Evolutionary conservation across 2,888 invertebrate genomes (phyloP), one percentile per base, ranked within the genome.

Genomic region (Andrena marginata): DNA sequence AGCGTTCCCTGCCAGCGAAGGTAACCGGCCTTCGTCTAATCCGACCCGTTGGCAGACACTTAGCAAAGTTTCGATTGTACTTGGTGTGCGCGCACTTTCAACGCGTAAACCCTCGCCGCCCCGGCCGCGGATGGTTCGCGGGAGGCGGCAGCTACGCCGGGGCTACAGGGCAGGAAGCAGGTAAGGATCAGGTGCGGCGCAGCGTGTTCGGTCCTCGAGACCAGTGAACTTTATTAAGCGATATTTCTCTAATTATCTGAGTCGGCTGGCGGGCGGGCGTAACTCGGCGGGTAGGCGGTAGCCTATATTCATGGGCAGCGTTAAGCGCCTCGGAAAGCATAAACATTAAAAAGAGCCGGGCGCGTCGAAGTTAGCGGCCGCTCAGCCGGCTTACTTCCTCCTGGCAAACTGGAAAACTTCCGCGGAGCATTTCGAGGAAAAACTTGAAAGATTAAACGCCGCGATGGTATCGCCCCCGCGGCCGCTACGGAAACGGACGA

Each of bases 171-270:
- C 2, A 13, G 59, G 73, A 4, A 42, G 65, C 63, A 59, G 75
- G 65, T 16, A 67, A 79, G 56, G 64, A 80, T 83, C 78, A 82
- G 82, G 73, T 60, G 83, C 69, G 68, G 67, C 13, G 42, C 54
- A 51, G 77, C 79, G 65, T 72, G 73, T 64, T 80, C 68, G 63
- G 78, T 67, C 78, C 89, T 89, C 83, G 78, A 87, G 86, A 80
- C 76, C 84, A 29, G 86, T 76, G 77, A 93, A 93, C 90, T 93
- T 93, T 92, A 93, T 93, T 90, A 91, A 92, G 89, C 91, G 91
- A 93, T 93, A 93, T 93, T 93, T 93, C 93, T 92, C 92, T 93
- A 93, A 93, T 93, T 93, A 93, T 93, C 93, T 91, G 87, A 83
- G 79, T 67, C 77, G 80, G 85, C 77, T 76, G 65, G 70, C 54